Base-by-base conservation (phyloP, 2,888 invertebrate genomes). In the Antheraea assamensis region DNA sequence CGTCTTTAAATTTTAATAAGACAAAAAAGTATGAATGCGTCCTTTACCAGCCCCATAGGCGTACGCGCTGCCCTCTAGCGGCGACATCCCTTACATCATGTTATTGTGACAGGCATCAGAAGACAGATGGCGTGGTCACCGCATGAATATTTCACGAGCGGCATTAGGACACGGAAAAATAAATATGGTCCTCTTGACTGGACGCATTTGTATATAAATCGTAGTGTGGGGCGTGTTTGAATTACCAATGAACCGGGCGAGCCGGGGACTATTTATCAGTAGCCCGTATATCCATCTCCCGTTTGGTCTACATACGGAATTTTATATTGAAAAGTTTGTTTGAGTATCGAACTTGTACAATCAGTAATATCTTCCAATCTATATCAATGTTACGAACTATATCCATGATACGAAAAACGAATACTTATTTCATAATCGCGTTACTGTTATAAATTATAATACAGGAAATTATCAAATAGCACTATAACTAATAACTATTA, bases 181-280 rank as follows among this genome's bases (percentile, higher is more conserved):
- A 93, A 92, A 93, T 92, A 93, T 90, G 90, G 87, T 87, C 83
- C 88, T 88, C 90, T 90, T 89, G 85, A 86, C 87, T 89, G 90
- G 88, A 88, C 92, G 91, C 90, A 90, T 92, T 90, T 90, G 90
- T 92, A 89, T 91, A 92, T 92, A 92, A 93, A 93, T 93, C 91
- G 91, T 89, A 83, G 88, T 87, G 83, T 83, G 84, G 82, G 83
- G 85, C 93, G 92, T 92, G 93, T 88, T 84, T 85, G 82, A 91
- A 85, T 85, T 92, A 84, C 88, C 83, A 88, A 92, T 89, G 85
- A 80, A 81, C 79, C 80, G 80, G 79, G 77, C 78, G 75, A 76
- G 82, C 82, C 78, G 79, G 82, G 84, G 87, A 61, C 87, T 88
- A 90, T 91, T 89, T 90, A 90, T 91, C 90, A 90, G 90, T 87